These are phyloP conservation scores for Lasioglossum vierecki DNA, from an alignment of 2,888 invertebrate genomes.

Conservation along the genomic window DNA sequence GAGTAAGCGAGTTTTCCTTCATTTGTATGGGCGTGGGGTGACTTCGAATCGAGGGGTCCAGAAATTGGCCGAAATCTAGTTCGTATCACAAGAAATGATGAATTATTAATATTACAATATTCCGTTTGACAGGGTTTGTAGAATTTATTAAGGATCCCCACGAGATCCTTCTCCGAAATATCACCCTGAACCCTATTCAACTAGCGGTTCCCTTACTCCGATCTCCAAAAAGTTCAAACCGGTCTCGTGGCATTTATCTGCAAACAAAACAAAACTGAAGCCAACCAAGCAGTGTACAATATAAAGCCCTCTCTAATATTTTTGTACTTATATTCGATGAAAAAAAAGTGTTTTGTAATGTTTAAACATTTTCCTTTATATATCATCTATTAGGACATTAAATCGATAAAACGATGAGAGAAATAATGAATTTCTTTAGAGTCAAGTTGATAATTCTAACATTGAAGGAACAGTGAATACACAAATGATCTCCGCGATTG, in stretches of 20 bases:
- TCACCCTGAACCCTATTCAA: not conserved
- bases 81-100: not conserved
- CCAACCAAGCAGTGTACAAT: not conserved
- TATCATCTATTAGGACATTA: not conserved
- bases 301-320: not conserved
- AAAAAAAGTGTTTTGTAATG: not conserved
- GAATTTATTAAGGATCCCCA: constrained; percentile 14
- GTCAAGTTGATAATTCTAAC: not conserved
- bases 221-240: not conserved
- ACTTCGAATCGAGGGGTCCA: not conserved
- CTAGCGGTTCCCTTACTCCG: not conserved
- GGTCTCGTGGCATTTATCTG: not conserved
- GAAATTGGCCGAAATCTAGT: constrained; percentile 33
- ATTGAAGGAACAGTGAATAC: not conserved
- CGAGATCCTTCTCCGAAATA: not conserved
- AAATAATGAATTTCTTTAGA: not conserved
- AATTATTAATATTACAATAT: constrained; percentile 27
- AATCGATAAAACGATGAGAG: not conserved
- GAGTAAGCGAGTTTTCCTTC: constrained; percentile 35
- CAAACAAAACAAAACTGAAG: not conserved
- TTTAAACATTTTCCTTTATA: not conserved
- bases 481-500: not conserved
- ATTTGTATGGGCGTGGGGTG: constrained; percentile 17
- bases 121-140: constrained; percentile 8
- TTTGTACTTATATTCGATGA: not conserved